A percentile compares a stretch with the other conserved stretches of the same genome.
Conservation (phyloP, 2,113 vertebrate species). For the Podocnemis expansa region DNA sequence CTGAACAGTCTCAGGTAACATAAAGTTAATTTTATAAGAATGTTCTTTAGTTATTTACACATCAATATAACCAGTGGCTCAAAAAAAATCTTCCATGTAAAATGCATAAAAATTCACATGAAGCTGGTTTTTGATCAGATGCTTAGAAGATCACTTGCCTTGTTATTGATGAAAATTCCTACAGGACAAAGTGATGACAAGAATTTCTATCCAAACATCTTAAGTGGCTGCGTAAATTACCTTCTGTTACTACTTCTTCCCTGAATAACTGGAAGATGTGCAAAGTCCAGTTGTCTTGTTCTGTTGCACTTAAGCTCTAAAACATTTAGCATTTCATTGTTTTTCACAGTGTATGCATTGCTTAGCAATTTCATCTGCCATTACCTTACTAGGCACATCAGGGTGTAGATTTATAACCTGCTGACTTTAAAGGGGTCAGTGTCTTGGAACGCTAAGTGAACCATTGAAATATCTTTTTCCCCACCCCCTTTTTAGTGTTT, state of each 20-base stretch:
- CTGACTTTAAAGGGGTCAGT: background rate
- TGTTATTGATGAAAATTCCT: background rate
- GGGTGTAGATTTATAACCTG: background rate
- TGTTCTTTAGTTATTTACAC: background rate
- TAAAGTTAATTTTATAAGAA: background rate
- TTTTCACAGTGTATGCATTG: background rate
- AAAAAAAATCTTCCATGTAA: background rate
- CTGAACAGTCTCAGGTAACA: constrained; percentile 95
- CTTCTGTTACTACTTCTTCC: constrained; percentile 1
- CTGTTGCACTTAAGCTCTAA: background rate
- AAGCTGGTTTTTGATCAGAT: background rate
- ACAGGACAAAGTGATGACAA: background rate
- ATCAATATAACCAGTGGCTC: background rate
- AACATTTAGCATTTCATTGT: background rate
- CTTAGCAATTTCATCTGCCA: constrained; percentile 54
- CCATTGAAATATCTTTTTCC: constrained; percentile 11
- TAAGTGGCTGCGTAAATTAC: background rate
- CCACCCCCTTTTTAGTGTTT: background rate
- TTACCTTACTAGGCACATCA: background rate
- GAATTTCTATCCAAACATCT: background rate
- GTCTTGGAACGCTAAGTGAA: constrained; percentile 13
- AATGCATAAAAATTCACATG: background rate
- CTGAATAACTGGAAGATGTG: background rate
- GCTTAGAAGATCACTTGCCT: fast-evolving
- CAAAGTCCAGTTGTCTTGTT: constrained; percentile 8